A percentile compares a stretch with the other conserved stretches of the same genome.
Evolutionary conservation across 2,797 vertebrate genomes (phyloP).

Genomic region (Cyprinodon diabolis): DNA sequence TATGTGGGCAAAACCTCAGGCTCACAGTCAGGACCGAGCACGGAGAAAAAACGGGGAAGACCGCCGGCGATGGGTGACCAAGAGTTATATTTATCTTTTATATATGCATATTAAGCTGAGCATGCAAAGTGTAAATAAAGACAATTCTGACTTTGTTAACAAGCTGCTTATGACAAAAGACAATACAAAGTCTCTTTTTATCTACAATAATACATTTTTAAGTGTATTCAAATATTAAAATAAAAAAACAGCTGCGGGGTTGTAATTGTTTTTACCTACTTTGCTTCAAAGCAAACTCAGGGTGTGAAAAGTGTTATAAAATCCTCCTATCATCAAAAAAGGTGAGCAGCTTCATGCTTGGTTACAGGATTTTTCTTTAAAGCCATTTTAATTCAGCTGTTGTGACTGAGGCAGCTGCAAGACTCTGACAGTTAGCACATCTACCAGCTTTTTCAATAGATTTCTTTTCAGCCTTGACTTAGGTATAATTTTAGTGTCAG

Average conservation of each 20-base stretch:
- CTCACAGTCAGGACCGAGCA: too few species aligned
- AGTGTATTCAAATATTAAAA: conserved; percentile 8
- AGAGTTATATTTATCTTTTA: too few species aligned
- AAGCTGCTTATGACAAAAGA: conserved; percentile 1
- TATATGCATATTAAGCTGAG: too few species aligned
- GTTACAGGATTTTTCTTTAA: conserved; percentile 33
- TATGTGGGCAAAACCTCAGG: too few species aligned
- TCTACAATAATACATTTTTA: conserved; percentile 2
- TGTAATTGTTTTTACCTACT: background rate
- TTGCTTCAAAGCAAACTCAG: conserved; percentile 43
- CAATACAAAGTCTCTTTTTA: conserved; percentile 8
- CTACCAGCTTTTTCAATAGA: conserved; percentile 19
- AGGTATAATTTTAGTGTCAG: conserved; percentile 24
- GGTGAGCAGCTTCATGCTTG: conserved; percentile 25
- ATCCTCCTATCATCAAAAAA: conserved; percentile 25
- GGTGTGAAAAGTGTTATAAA: conserved; percentile 41
- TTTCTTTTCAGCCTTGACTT: conserved; percentile 29
- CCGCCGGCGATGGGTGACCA: too few species aligned
- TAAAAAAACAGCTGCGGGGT: conserved; percentile 5
- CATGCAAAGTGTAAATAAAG: too few species aligned
- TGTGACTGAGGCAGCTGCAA: conserved; percentile 27
- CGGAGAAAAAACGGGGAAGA: too few species aligned
- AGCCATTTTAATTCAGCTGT: conserved; percentile 33
- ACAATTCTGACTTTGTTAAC: background rate
- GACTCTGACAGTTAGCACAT: conserved; percentile 12